Evolutionary conservation across 2,888 invertebrate species (phyloP).

Genomic region (Meganola albula): DNA sequence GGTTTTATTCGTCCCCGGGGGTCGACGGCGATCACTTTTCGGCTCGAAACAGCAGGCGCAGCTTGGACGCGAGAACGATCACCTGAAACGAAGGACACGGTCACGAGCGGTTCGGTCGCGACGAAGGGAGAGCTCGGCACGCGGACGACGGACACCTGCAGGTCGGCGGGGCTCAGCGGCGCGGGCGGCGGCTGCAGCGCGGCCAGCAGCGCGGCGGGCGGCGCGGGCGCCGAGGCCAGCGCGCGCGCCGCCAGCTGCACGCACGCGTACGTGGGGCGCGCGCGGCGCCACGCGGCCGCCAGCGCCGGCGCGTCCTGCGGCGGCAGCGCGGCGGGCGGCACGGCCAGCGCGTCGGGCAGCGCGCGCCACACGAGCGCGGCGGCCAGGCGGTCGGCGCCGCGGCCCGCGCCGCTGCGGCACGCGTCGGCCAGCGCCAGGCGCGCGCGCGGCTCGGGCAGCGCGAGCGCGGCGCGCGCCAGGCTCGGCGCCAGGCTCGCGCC

Average conservation of each 20-base stretch:
- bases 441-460: constrained; percentile 11
- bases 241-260: constrained; percentile 17
- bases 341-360: constrained; percentile 8
- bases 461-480: constrained; percentile 10
- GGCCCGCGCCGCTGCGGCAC: constrained; percentile 21
- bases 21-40: constrained; percentile 16
- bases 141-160: constrained; percentile 5
- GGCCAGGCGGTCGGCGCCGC: constrained; percentile 14
- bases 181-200: constrained; percentile 21
- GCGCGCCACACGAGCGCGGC: constrained; percentile 6
- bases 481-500: constrained; percentile 5
- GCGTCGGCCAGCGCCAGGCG: constrained; percentile 22
- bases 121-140: no score
- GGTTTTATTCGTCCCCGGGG: no score
- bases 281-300: constrained; percentile 4
- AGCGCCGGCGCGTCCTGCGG: neutral
- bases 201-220: constrained; percentile 4
- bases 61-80: constrained; percentile 30
- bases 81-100: constrained; percentile 22
- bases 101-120: constrained; percentile 18
- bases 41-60: constrained; percentile 32
- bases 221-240: constrained; percentile 9
- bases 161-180: constrained; percentile 1
- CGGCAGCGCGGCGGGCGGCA: neutral
- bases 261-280: constrained; percentile 5